These are phyloP conservation scores for Karalla daura DNA, from an alignment of 2,797 vertebrate species.

Conservation along the genomic window DNA sequence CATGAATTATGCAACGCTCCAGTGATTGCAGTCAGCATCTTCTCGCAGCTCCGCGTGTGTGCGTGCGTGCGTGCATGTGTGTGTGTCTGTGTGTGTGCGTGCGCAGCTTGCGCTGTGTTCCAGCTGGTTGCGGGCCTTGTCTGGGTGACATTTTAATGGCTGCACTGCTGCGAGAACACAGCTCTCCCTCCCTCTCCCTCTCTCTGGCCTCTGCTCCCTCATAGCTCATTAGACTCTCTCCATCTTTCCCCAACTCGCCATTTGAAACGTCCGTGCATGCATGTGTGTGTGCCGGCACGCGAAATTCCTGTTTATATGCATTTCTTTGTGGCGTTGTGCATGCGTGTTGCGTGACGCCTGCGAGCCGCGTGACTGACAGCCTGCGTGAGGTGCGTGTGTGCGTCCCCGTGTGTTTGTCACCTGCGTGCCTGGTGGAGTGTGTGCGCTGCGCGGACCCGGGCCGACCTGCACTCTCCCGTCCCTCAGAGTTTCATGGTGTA, in stretches of 20 bases:
- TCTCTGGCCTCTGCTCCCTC: constrained; percentile 57
- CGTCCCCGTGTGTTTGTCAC: constrained; percentile 20
- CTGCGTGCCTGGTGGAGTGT: constrained; percentile 7
- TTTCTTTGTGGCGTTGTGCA: constrained; percentile 5
- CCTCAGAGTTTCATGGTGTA: constrained; percentile 51
- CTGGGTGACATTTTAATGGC: constrained; percentile 76
- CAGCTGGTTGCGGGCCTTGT: constrained; percentile 70
- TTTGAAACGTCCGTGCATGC: constrained; percentile 18
- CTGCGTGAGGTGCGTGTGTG: constrained; percentile 11
- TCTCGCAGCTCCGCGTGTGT: constrained; percentile 50
- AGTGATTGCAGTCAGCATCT: constrained; percentile 56
- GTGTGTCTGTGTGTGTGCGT: too few species aligned
- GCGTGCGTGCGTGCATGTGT: constrained; percentile 12
- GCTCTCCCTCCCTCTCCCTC: constrained; percentile 30
- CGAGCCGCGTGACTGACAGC: constrained; percentile 5
- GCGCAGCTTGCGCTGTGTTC: constrained; percentile 47
- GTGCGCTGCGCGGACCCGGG: constrained; percentile 30
- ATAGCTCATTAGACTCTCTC: constrained; percentile 60
- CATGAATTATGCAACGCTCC: constrained; percentile 63
- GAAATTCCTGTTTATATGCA: constrained; percentile 36
- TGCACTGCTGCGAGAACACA: constrained; percentile 65
- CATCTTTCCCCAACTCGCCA: not conserved
- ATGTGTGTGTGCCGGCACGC: constrained; percentile 8
- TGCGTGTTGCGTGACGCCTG: constrained; percentile 19
- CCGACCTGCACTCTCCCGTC: constrained; percentile 45